Percentiles rank a stretch among this genome's conserved stretches.
phyloP scores from a whole-genome alignment of 2,888 invertebrate genomes.

The Hirtodrosophila alboralis region DNA sequence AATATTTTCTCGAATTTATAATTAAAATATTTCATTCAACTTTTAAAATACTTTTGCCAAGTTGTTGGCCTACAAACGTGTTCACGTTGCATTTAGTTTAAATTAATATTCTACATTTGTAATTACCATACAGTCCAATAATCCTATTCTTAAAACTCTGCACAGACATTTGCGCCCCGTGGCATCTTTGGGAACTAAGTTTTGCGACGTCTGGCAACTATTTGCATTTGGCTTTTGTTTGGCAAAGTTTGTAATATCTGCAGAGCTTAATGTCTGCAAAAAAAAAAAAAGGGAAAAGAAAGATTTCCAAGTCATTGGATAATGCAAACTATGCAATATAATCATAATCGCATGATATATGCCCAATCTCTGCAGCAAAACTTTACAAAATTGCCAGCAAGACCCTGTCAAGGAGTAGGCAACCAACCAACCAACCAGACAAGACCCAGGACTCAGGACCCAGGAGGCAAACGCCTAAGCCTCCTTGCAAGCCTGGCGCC shows the following conservation, averaged over 20 bases:
- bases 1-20: too few species aligned
- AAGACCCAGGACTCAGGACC: constrained; percentile 24
- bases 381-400: constrained; percentile 47
- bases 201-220: constrained; percentile 53
- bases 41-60: too few species aligned
- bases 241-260: constrained; percentile 29
- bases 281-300: constrained; percentile 14
- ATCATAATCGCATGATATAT: constrained; percentile 80
- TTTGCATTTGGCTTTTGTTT: constrained; percentile 37
- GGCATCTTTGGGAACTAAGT: constrained; percentile 39
- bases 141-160: constrained; percentile 31
- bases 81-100: not conserved
- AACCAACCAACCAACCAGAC: constrained; percentile 9
- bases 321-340: constrained; percentile 78
- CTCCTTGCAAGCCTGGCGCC: constrained; percentile 49
- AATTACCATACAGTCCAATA: constrained; percentile 9
- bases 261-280: constrained; percentile 45
- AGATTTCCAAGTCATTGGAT: constrained; percentile 74
- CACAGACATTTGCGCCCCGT: constrained; percentile 36
- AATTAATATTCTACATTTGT: not conserved
- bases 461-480: constrained; percentile 23
- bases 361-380: constrained; percentile 75
- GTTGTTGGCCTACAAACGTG: not conserved
- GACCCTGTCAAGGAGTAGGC: constrained; percentile 10
- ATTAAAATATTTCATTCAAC: too few species aligned